Evolutionary conservation across 2,113 vertebrate species (phyloP).

Genomic region (Monopterus albus): DNA sequence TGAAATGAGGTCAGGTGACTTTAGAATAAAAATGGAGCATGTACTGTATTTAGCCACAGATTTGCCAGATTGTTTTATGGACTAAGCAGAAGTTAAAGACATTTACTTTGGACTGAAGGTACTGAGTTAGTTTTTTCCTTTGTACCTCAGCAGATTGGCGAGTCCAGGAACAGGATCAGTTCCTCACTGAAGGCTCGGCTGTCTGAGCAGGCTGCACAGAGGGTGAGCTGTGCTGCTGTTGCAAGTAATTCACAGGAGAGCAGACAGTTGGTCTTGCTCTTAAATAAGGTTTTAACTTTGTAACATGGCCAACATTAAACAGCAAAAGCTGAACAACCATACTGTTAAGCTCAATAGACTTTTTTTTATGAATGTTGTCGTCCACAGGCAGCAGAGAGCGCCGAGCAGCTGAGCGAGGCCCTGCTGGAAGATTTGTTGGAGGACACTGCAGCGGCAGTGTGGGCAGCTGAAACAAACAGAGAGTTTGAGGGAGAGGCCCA

Average conservation of each 20-base stretch:
- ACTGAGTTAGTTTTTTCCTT: conserved; percentile 58
- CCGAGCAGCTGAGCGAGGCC: conserved; percentile 68
- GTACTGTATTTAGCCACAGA: neutral
- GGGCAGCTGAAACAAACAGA: conserved; percentile 61
- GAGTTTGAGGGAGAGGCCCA: conserved; percentile 47
- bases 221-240: conserved; percentile 46
- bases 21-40: neutral
- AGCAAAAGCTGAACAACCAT: neutral
- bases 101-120: neutral
- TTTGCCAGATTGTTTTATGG: neutral
- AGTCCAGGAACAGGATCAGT: conserved; percentile 41
- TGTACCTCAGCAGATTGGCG: conserved; percentile 58
- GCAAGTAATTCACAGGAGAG: conserved; percentile 3
- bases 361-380: neutral
- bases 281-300: neutral
- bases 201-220: conserved; percentile 65
- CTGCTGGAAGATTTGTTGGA: conserved; percentile 81
- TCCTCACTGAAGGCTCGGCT: conserved; percentile 50
- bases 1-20: too few relatives aligned
- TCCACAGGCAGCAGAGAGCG: conserved; percentile 71
- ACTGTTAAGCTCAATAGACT: neutral
- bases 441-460: conserved; percentile 69
- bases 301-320: neutral
- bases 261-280: neutral
- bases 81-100: neutral